phyloP scores from a whole-genome alignment of 2,888 invertebrate genomes.

The Caenorhabditis sp. region DNA sequence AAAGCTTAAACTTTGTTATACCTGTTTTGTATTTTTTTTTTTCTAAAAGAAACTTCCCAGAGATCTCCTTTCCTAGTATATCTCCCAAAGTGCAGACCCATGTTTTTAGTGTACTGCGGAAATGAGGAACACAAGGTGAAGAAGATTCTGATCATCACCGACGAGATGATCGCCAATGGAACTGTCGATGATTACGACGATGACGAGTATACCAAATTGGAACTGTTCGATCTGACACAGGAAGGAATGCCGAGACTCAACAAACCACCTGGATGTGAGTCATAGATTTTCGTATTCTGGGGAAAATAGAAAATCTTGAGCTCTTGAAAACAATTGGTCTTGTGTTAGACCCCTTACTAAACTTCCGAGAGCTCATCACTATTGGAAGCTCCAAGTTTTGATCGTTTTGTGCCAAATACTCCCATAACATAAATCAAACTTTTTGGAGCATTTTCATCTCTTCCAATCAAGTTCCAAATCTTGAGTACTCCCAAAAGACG shows the following conservation, averaged over 20 bases:
- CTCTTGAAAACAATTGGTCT: not conserved
- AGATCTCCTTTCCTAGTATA: too few species aligned
- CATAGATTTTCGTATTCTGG: not conserved
- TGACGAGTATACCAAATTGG: slow-evolving; percentile 42
- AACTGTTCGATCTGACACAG: slow-evolving; percentile 61
- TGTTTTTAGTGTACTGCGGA: slow-evolving; percentile 67
- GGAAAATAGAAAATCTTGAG: not conserved
- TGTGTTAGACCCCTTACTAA: not conserved
- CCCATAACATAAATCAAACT: too few species aligned
- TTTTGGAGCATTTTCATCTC: not conserved
- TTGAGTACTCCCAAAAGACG: not conserved
- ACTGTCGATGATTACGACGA: slow-evolving; percentile 15
- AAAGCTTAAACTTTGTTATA: too few species aligned
- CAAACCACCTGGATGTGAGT: slow-evolving; percentile 55
- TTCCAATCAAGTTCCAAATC: too few species aligned
- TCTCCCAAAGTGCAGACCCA: too few species aligned
- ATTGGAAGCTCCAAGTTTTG: too few species aligned
- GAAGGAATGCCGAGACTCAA: slow-evolving; percentile 55
- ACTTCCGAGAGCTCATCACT: too few species aligned
- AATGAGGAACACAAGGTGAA: slow-evolving; percentile 16
- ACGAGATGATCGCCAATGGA: slow-evolving; percentile 11
- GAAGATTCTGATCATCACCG: slow-evolving; percentile 18
- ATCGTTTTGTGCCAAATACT: too few species aligned
- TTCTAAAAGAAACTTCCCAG: too few species aligned
- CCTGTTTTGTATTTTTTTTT: too few species aligned